Evolutionary conservation across 2,888 invertebrate genomes (phyloP).

Genomic region (Eupithecia dodoneata): DNA sequence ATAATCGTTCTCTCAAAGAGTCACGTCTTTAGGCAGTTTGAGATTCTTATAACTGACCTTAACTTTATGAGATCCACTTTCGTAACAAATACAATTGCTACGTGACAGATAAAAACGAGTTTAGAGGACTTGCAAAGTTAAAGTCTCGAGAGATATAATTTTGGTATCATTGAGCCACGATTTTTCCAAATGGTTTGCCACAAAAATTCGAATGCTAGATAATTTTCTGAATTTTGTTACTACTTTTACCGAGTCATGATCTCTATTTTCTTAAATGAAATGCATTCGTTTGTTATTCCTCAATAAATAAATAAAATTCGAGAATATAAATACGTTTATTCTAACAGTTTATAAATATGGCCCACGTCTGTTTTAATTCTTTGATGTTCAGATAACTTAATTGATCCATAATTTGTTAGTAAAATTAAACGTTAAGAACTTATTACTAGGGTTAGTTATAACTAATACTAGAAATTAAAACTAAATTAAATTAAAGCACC

Average conservation of each 20-base stretch:
- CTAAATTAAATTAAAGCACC: too few relatives aligned
- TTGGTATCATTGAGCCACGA: not conserved
- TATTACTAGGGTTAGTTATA: too few relatives aligned
- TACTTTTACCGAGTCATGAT: not conserved
- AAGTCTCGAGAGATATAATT: not conserved
- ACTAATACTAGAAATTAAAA: too few relatives aligned
- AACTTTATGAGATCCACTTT: constrained; percentile 11
- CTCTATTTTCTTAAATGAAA: too few relatives aligned
- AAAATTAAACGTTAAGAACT: too few relatives aligned
- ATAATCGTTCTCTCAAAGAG: constrained; percentile 27
- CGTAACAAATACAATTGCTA: constrained; percentile 15
- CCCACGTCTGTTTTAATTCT: too few relatives aligned
- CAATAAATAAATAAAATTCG: too few relatives aligned
- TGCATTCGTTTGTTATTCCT: too few relatives aligned
- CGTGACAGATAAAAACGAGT: constrained; percentile 1
- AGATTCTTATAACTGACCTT: constrained; percentile 23
- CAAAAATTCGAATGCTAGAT: not conserved
- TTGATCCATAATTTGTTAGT: too few relatives aligned
- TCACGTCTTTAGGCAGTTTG: constrained; percentile 19
- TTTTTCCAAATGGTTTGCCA: not conserved
- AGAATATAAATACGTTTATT: too few relatives aligned
- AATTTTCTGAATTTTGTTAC: not conserved
- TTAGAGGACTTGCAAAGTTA: not conserved
- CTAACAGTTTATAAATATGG: too few relatives aligned
- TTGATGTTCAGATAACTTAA: too few relatives aligned